Evolutionary conservation across 2,797 vertebrate genomes (phyloP).

Genomic region (Anableps anableps): DNA sequence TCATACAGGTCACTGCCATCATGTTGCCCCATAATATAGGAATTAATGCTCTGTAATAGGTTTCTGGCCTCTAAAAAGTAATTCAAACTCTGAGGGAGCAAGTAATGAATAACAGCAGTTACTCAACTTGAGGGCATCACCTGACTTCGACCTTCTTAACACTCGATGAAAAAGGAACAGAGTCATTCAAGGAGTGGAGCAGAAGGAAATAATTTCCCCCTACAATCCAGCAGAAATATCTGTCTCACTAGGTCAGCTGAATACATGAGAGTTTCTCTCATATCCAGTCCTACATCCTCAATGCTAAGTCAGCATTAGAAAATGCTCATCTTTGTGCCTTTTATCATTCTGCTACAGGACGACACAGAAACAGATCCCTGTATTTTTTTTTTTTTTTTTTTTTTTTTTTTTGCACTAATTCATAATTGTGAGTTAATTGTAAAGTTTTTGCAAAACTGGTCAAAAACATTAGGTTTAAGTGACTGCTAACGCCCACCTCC

Average conservation of each 20-base stretch:
- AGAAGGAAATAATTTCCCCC: conserved; percentile 14
- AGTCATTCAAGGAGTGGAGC: not conserved
- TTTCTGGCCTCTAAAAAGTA: conserved; percentile 42
- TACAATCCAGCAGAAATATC: not conserved
- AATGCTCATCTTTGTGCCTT: not conserved
- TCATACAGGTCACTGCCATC: conserved; percentile 42
- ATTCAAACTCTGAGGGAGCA: conserved; percentile 45
- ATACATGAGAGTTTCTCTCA: conserved; percentile 4
- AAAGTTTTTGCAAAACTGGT: not conserved
- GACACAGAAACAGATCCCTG: not conserved
- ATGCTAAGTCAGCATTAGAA: not conserved
- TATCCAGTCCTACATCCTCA: not conserved
- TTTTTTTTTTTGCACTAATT: not conserved
- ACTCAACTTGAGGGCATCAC: conserved; percentile 36
- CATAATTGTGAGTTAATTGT: not conserved
- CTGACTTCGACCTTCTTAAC: conserved; percentile 49
- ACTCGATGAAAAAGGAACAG: conserved; percentile 29
- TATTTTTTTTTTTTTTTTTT: not conserved
- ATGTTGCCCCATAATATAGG: conserved; percentile 47
- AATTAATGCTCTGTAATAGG: conserved; percentile 53
- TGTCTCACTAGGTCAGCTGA: not conserved
- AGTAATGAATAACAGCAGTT: conserved; percentile 55
- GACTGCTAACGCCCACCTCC: not conserved
- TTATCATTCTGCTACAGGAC: not conserved
- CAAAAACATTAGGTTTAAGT: not conserved